Base-by-base conservation (phyloP, 2,113 vertebrate species). In the Tragelaphus buxtoni region DNA sequence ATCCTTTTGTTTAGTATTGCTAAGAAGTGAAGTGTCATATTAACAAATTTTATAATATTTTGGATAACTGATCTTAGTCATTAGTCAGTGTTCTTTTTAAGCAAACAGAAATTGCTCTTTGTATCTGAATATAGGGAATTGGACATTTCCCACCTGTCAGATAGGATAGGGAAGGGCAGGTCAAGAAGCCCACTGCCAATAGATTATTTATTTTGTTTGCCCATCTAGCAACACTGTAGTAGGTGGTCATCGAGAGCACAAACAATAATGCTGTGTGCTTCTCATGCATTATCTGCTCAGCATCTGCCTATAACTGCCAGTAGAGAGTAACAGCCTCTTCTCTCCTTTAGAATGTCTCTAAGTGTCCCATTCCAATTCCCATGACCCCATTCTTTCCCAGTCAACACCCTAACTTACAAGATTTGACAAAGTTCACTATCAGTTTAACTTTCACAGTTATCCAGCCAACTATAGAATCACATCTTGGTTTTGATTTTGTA, bases 1-100 rank as follows among this genome's bases (percentile, higher is more conserved):
- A 39, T 60, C 56, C 14, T 96, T 60, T 63, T 82, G 51, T 60
- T 97, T 93, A 79, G 90, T 11, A 24, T 28, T 72, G 65, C 60
- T 80, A 11, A 83, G 74, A 81, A 72, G 45, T n/a, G 11, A 76
- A 61, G n/a, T 56, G 28, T 61, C 58, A 32, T 14, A 53, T 22
- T 30, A 86, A 74, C 47, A 56, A 11, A 49, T 86, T 87, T 77
- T 45, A 69, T 49, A 47, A 42, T 53, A 49, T 58, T 91, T 74
- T 85, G 12, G 32, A 11, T 74, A 65, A 74, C 53, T 45, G 30
- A 35, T 35, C 26, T 81, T 85, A n/a, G 51, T 76, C 6, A 47
- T 56, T 24, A 61, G 9, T 91, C 79, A 79, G 8, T 51, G 13
- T 92, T 92, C 51, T 69, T 74, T n/a, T 86, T 13, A 49, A 69